Base-by-base conservation (phyloP, 2,888 invertebrate genomes). In the Galerucella calmariensis region DNA sequence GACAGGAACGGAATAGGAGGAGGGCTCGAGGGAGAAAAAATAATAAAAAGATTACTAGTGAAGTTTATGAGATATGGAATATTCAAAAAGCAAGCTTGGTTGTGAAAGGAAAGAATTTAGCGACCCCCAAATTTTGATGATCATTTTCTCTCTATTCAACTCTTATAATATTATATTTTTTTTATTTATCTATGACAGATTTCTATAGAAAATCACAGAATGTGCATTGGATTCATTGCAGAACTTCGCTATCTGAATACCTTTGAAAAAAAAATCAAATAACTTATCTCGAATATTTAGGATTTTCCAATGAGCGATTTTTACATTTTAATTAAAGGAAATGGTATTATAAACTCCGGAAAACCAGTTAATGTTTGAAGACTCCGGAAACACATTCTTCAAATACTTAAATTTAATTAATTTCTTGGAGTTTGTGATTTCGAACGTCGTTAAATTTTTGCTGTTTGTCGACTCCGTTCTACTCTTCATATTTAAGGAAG, bases 341-440 rank as follows among this genome's bases (percentile, higher is more conserved):
- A 14, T 51, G 14, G 51, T 51, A n/a, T 51, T 51, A 51, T 51
- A 14, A 51, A 51, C 51, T 51, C 20, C 14, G n/a, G n/a, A n/a
- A 51, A n/a, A 3, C 51, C 51, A 51, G 51, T 51, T 51, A 51
- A 51, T 51, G 14, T n/a, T 51, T 51, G n/a, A 8, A n/a, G 12
- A 51, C 51, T 51, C 1, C 51, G 51, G 35, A n/a, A 48, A 51
- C 51, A n/a, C 51, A 51, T 51, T 51, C n/a, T n/a, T 51, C 51
- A 51, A 51, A 51, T 51, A 51, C 51, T 51, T n/a, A 5, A 14
- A 51, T 56, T 56, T 20, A 56, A 56, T 56, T 56, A 56, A 56
- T 56, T 56, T 20, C 56, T 56, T 16, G 20, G 16, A 56, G 51
- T 51, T 51, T 51, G 12, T 51, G 51, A 51, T 51, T 51, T 51